A percentile compares a stretch with the other conserved stretches of the same genome.
Conservation (phyloP, 2,797 vertebrate species). For the Stomatorhinus walkeri region DNA sequence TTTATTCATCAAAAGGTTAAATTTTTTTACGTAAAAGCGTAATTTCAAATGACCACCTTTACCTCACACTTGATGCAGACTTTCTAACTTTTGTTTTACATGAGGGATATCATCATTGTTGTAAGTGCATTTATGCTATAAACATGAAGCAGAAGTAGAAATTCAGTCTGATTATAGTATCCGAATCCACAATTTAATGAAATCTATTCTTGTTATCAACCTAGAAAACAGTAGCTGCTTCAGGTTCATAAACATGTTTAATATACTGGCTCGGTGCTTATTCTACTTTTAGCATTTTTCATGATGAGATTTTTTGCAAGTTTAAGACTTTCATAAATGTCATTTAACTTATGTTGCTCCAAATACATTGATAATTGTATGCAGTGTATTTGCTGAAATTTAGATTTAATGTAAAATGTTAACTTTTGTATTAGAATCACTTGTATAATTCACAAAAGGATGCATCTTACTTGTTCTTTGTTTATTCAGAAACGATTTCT, state of each 20-base stretch:
- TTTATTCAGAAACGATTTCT: background rate
- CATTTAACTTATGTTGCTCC: background rate
- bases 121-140: background rate
- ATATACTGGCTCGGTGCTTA: background rate
- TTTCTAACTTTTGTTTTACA: background rate
- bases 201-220: background rate
- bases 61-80: background rate
- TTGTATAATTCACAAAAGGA: background rate
- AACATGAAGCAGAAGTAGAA: background rate
- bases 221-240: background rate
- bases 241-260: background rate
- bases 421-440: background rate
- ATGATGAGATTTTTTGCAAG: background rate
- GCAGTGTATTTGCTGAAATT: background rate
- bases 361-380: background rate
- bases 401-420: background rate
- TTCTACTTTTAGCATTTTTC: background rate
- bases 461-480: background rate
- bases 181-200: background rate
- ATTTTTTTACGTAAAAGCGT: background rate
- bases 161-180: background rate
- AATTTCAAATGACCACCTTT: background rate
- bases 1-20: background rate
- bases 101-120: background rate
- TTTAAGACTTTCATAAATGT: background rate